Conservation (phyloP, 2,113 vertebrate species). For the Gobius niger region DNA sequence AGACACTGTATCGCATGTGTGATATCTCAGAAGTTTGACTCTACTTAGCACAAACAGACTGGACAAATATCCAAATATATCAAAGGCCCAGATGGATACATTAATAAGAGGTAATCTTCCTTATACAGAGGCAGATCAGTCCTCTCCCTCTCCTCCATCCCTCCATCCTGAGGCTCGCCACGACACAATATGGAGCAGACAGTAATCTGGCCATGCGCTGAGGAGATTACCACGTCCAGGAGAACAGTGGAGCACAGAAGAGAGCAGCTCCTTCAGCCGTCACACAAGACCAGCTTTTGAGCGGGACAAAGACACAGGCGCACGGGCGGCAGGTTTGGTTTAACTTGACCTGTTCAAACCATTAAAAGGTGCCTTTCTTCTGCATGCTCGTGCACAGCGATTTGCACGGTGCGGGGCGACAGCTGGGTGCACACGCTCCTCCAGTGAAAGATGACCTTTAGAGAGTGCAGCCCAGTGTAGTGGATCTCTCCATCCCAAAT, state of each 20-base stretch:
- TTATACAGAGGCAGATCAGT: slow-evolving; percentile 56
- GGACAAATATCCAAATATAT: slow-evolving; percentile 59
- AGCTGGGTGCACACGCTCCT: slow-evolving; percentile 44
- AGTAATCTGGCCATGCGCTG: slow-evolving; percentile 69
- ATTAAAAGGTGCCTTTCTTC: slow-evolving; percentile 24
- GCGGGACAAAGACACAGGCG: slow-evolving; percentile 2
- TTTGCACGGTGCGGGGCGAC: slow-evolving; percentile 10
- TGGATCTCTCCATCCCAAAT: slow-evolving; percentile 64
- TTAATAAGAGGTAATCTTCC: slow-evolving; percentile 68
- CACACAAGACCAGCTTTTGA: slow-evolving; percentile 11
- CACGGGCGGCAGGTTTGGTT: slow-evolving; percentile 4
- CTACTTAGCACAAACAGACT: slow-evolving; percentile 30
- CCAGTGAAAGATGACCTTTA: slow-evolving; percentile 69
- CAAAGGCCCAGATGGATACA: slow-evolving; percentile 60
- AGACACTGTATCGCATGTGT: slow-evolving; percentile 20
- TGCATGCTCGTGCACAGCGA: slow-evolving; percentile 11
- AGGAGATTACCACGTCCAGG: slow-evolving; percentile 67
- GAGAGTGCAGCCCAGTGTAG: slow-evolving; percentile 48
- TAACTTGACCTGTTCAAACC: slow-evolving; percentile 19
- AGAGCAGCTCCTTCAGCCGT: slow-evolving; percentile 45
- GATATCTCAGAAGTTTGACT: slow-evolving; percentile 40
- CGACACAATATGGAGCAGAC: slow-evolving; percentile 70
- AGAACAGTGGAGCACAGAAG: slow-evolving; percentile 52
- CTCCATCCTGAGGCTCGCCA: slow-evolving; percentile 48
- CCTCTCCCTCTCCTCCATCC: slow-evolving; percentile 36